Conservation (phyloP, 1,140 invertebrate species). For the Adoxophyes honmai region DNA sequence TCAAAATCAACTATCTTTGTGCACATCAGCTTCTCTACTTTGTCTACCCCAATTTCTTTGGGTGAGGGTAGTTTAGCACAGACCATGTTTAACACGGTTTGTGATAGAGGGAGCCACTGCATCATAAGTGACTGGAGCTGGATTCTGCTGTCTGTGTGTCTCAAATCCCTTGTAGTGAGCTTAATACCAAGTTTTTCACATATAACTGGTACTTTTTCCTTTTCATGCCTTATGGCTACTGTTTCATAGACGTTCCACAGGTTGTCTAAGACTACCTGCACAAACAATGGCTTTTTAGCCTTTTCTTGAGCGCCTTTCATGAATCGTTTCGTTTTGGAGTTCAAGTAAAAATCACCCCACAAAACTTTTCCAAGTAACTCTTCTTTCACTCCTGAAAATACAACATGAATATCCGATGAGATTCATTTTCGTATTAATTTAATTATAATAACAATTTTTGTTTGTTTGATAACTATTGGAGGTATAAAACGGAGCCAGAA, state of each 20-base stretch:
- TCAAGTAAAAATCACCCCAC: constrained; percentile 98
- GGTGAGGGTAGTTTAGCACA: constrained; percentile 90
- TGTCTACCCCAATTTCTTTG: constrained; percentile 85
- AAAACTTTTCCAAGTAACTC: constrained; percentile 87
- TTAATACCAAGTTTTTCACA: constrained; percentile 89
- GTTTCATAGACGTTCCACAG: constrained; percentile 95
- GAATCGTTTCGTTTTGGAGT: constrained; percentile 91
- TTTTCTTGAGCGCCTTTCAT: constrained; percentile 95
- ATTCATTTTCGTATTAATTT: no score
- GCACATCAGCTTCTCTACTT: constrained; percentile 86
- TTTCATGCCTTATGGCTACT: constrained; percentile 87
- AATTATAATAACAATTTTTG: no score
- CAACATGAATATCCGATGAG: not conserved
- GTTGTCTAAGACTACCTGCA: constrained; percentile 96
- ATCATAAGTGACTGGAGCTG: constrained; percentile 89
- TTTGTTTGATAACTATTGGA: no score
- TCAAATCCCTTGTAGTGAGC: constrained; percentile 86
- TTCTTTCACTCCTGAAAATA: constrained; percentile 71
- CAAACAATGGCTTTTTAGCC: constrained; percentile 97
- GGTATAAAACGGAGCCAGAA: no score
- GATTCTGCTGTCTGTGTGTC: constrained; percentile 86
- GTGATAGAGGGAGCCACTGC: constrained; percentile 94
- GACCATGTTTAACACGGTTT: constrained; percentile 88
- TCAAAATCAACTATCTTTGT: constrained; percentile 83
- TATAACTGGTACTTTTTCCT: constrained; percentile 88